Base-by-base conservation (phyloP, 2,797 vertebrate genomes). In the Halcyon smyrnensis region DNA sequence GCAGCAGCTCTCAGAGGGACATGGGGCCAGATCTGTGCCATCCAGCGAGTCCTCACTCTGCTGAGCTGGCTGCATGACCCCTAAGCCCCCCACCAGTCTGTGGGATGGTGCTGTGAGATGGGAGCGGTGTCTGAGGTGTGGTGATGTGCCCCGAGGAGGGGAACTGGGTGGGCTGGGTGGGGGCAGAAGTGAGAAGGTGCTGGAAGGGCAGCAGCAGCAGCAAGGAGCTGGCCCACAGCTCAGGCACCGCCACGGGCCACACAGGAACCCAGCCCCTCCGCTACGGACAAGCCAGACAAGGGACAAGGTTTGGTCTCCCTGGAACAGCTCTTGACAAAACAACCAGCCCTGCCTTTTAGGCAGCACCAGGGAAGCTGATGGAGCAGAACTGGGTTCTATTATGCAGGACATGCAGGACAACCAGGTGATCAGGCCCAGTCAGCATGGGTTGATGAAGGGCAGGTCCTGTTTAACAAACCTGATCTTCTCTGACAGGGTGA, bases 181-280 rank as follows among this genome's bases (percentile, higher is more conserved):
- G 19, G 50, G 27, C 56, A 70, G 32, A 15, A 30, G 27, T 1
- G 14, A 21, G 20, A 15, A 19, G 46, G 24, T 21, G 37, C 56
- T 75, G 80, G 50, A 15, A 69, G 41, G 41, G 54, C 67, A 50
- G 48, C 59, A 64, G 60, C 25, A 54, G 53, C 28, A 23, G 34
- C 34, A 36, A 34, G 46, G 34, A 34, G 30, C 39, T 60, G 70
- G 65, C 54, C 57, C n/a, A 7, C 7, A 28, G 57, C 64, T 76
- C 39, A 25, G 39, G 75, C 34, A 46, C 27, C 2, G 34, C 2
- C 1, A 1, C 1, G 1, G 30, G 36, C 24, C 46, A n/a, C 18
- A 11, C 7, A 15, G 59, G 32, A 56, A 45, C 54, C 43, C 28
- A 4, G n/a, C 17, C 25, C 19, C 19, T 63, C 48, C 1, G 1